These are phyloP conservation scores for Cottus gobio DNA, from an alignment of 2,113 vertebrate genomes.

Conservation along the genomic window DNA sequence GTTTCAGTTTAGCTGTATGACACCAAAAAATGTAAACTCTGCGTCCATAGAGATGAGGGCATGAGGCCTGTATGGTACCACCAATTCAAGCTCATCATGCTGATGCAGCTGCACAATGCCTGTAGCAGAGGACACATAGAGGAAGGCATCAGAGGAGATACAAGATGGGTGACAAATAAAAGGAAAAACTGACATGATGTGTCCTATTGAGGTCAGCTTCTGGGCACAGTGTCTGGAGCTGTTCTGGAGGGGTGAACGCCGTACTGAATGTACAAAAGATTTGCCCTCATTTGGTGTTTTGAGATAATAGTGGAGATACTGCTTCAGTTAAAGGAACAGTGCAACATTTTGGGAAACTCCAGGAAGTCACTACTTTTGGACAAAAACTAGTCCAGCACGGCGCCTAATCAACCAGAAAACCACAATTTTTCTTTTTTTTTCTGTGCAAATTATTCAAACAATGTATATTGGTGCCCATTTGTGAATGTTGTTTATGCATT, in stretches of 20 bases:
- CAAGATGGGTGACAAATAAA: not conserved
- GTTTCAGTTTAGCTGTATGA: constrained; percentile 71
- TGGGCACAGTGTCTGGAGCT: not conserved
- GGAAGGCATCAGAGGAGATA: not conserved
- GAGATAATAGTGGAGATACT: not conserved
- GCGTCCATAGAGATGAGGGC: constrained; percentile 64
- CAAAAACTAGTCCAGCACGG: not conserved
- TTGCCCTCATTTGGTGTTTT: not conserved
- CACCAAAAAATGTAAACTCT: constrained; percentile 73
- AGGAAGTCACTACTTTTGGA: not conserved
- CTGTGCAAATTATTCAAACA: not conserved
- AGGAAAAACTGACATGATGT: not conserved
- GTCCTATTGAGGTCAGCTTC: not conserved
- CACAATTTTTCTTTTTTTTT: not conserved
- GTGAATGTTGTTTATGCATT: not conserved
- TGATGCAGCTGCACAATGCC: constrained; percentile 63
- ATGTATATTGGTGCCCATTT: not conserved
- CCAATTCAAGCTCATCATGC: constrained; percentile 69
- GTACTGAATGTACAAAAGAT: not conserved
- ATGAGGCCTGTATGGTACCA: constrained; percentile 59
- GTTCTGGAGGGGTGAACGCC: not conserved
- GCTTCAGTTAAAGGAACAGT: not conserved
- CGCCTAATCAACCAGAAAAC: not conserved
- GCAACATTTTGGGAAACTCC: not conserved
- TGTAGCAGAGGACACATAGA: constrained; percentile 13